Evolutionary conservation across 2,113 vertebrate species (phyloP), one percentile per base, ranked within the genome.

Genomic region (Boulengeromyrus knoepffleri): DNA sequence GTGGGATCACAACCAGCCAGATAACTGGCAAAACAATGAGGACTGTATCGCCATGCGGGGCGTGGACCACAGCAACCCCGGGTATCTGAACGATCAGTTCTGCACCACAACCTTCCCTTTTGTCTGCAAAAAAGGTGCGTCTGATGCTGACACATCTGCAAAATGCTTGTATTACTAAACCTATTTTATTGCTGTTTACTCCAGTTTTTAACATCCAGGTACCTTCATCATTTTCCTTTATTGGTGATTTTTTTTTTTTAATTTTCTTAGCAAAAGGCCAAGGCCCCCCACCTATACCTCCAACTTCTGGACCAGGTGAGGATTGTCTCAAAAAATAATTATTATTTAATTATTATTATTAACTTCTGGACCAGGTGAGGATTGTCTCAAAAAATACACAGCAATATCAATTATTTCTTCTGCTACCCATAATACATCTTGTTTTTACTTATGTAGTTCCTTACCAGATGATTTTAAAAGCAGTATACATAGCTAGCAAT

Each of bases 261-360:
- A 5, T 87, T 15, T 89, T 31, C 31, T 15, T 1, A 96, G 96
- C 89, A n/a, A 95, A 95, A 87, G 96, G 96, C 88, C 91, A 93
- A 91, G 96, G 96, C 58, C 94, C 95, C 56, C 95, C 94, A 66
- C 95, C 93, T 0, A 90, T 91, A 74, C 96, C 95, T 10, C 96
- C 96, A 6, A 96, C 96, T 31, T 92, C 95, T 87, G 95, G 95
- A 90, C 96, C 96, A 95, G 96, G 96, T 96, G 85, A 15, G 74
- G 1, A 10, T 15, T 46, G 3, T 42, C 19, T 31, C 31, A 31
- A 31, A 31, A 31, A 31, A 31, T 31, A 31, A 31, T 31, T 31
- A 31, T 31, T 31, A 31, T 31, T 31, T 31, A 31, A 31, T 31
- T 31, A 31, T 31, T 31, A 31, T 31, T 31, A 31, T 31, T 31